A percentile compares a stretch with the other conserved stretches of the same genome.
These are phyloP conservation scores for Microplitis manilae DNA, from an alignment of 2,888 invertebrate species.

Conservation along the genomic window DNA sequence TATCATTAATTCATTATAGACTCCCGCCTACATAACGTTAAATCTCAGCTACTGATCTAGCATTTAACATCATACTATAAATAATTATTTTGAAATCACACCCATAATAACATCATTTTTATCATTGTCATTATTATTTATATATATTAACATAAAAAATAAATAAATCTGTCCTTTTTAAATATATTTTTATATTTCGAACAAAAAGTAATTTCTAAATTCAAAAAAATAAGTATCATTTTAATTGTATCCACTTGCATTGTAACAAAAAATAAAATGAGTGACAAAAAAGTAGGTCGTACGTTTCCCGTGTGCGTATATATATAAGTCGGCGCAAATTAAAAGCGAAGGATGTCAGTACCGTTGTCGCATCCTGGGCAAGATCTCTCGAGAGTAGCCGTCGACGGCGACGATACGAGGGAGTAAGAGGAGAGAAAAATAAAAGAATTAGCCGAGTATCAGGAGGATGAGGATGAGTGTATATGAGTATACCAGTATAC, in stretches of 20 bases:
- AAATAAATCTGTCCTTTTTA: neutral
- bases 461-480: neutral
- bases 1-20: conserved; percentile 24
- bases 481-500: conserved; percentile 20
- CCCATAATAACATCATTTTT: neutral
- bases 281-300: conserved; percentile 33
- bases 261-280: neutral
- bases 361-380: conserved; percentile 50
- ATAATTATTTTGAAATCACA: conserved; percentile 18
- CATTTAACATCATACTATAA: conserved; percentile 27
- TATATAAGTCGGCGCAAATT: conserved; percentile 56
- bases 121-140: neutral
- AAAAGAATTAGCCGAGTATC: conserved; percentile 20
- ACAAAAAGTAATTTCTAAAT: neutral
- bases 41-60: conserved; percentile 14
- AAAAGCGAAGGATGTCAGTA: conserved; percentile 55
- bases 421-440: conserved; percentile 36
- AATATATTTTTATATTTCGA: neutral
- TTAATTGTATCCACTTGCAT: conserved; percentile 2
- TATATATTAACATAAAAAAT: neutral
- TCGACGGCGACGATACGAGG: conserved; percentile 36
- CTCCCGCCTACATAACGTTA: conserved; percentile 18
- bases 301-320: conserved; percentile 40
- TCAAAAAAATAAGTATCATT: neutral
- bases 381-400: conserved; percentile 38